Percentiles rank a stretch among this genome's conserved stretches.
Evolutionary conservation across 2,797 vertebrate species (phyloP).

Genomic region (Pitangus sulphuratus): DNA sequence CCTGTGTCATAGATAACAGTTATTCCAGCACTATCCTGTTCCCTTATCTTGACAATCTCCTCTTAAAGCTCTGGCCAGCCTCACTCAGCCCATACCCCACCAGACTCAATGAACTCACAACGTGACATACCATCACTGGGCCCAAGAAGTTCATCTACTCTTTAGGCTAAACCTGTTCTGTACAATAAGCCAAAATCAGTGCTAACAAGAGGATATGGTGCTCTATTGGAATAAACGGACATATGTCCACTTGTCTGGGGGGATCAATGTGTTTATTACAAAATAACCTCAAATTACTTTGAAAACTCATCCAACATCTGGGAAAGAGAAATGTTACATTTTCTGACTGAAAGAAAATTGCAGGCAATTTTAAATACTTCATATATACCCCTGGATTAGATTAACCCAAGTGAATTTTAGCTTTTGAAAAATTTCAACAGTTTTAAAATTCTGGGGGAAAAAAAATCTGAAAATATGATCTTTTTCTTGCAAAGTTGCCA

Average conservation of each 20-base stretch:
- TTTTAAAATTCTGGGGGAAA: rapidly evolving
- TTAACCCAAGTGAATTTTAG: neutral
- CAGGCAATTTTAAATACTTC: neutral
- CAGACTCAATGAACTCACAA: neutral
- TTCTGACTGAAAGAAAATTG: neutral
- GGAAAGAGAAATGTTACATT: neutral
- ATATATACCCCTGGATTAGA: neutral
- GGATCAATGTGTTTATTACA: neutral
- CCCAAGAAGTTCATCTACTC: neutral
- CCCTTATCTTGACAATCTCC: neutral
- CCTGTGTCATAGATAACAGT: neutral
- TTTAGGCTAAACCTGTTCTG: neutral
- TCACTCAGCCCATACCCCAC: neutral
- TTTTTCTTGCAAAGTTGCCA: neutral
- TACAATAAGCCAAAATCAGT: neutral
- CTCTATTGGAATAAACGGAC: neutral
- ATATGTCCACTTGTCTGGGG: neutral
- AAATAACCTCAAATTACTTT: neutral
- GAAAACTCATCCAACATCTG: neutral
- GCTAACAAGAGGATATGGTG: neutral
- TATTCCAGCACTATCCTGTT: neutral
- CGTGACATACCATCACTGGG: neutral
- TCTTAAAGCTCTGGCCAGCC: neutral
- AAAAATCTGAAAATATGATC: neutral
- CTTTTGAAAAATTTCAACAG: neutral